Evolutionary conservation across 92 coral and sea anemone species (phyloP).

Genomic region (Paramuricea clavata): DNA sequence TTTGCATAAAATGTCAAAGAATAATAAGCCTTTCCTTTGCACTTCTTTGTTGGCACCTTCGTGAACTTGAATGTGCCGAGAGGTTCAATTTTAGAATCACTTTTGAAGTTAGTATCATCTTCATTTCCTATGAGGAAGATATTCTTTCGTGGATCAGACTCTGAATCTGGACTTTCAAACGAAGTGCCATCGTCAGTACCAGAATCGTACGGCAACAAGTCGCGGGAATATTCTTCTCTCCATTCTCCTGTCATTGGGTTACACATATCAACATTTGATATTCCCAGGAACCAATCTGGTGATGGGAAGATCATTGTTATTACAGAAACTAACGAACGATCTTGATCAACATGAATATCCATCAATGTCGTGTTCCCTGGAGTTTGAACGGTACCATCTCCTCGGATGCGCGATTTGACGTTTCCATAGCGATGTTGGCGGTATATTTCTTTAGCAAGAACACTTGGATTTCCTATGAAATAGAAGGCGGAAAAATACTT

Average conservation of each 20-base stretch:
- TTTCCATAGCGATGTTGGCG: slow-evolving; percentile 23
- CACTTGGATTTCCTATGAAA: not conserved
- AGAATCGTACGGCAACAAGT: slow-evolving; percentile 44
- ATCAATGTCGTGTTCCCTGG: slow-evolving; percentile 9
- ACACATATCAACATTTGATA: slow-evolving; percentile 47
- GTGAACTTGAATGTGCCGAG: slow-evolving; percentile 28
- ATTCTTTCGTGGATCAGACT: slow-evolving; percentile 16
- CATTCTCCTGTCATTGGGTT: slow-evolving; percentile 45
- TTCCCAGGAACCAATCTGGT: slow-evolving; percentile 36
- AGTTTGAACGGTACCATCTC: not conserved
- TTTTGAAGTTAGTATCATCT: slow-evolving; percentile 39
- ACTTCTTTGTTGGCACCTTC: slow-evolving; percentile 23
- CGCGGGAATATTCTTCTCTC: not conserved
- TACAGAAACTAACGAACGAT: slow-evolving; percentile 34
- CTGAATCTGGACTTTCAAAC: slow-evolving; percentile 29
- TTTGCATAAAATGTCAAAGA: slow-evolving; percentile 52
- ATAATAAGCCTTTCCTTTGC: slow-evolving; percentile 70
- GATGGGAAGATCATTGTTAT: slow-evolving; percentile 35
- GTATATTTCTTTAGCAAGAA: slow-evolving; percentile 8
- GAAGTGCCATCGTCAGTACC: slow-evolving; percentile 37
- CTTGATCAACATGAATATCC: slow-evolving; percentile 23
- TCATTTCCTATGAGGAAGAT: slow-evolving; percentile 37
- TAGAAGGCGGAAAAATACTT: not conserved
- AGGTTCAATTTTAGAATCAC: slow-evolving; percentile 26
- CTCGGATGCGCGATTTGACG: not conserved